Evolutionary conservation across 2,888 invertebrate genomes (phyloP), one percentile per base, ranked within the genome.

Genomic region (Dorcus parallelipipedus): DNA sequence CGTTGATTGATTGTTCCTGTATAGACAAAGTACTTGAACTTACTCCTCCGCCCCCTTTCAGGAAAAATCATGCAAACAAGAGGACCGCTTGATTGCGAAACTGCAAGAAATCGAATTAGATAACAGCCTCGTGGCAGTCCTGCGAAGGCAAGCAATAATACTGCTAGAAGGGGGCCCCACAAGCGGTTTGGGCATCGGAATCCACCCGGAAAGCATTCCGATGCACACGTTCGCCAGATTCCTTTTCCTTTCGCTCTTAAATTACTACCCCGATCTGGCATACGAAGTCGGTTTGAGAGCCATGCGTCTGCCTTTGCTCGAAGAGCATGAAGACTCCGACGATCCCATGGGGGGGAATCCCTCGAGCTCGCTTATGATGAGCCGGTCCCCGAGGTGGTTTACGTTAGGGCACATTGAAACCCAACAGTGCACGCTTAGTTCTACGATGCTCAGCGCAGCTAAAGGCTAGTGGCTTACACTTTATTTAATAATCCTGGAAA

Each of bases 221-320:
- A 91, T 92, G 83, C 92, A 93, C 74, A 91, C 90, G 43, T 91
- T 91, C 78, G 91, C 92, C 8, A 77, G 89, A 64, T 92, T 88
- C 78, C 82, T 92, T 64, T 93, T 93, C 80, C 84, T 89, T 38
- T 86, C 90, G 26, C 80, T 93, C 63, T 80, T 91, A 68, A 86
- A 88, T 49, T 84, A 85, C 64, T 89, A 92, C 73, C 84, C 88
- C 0, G 91, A 92, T 70, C 81, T 93, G 64, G 91, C 92, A 0
- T 93, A 91, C 73, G 83, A 87, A 61, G 87, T 91, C 9, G 92
- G 92, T 0, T 76, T 91, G 45, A 76, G 91, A 49, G 91, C 91
- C 38, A 90, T 93, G 89, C 81, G 89, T 67, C 75, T 91, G 60
- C 90, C 91, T 0, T 86, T 91, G 73, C 81, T 91, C 48, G 91